Evolutionary conservation across 2,888 invertebrate genomes (phyloP).

Genomic region (Coremacera marginata): DNA sequence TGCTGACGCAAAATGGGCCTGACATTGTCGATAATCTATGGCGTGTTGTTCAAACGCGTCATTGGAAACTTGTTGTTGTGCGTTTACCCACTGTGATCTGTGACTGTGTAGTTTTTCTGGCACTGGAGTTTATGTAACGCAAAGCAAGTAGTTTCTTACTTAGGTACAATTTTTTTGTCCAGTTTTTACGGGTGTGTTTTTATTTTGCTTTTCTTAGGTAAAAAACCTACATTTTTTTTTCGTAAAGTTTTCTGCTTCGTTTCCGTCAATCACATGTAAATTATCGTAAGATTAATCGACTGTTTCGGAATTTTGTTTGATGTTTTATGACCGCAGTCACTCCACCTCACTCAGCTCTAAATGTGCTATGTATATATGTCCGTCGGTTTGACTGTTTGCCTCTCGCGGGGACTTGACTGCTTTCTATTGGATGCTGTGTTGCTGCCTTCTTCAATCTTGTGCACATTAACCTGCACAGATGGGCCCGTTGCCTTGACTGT

Average conservation of each 20-base stretch:
- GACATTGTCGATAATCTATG: constrained; percentile 14
- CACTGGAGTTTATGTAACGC: constrained; percentile 37
- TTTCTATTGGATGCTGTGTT: constrained; percentile 41
- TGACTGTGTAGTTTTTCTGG: constrained; percentile 29
- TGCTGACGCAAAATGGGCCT: background rate
- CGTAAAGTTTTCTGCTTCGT: constrained; percentile 57
- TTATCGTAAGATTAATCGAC: constrained; percentile 67
- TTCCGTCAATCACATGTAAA: constrained; percentile 67
- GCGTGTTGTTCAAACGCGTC: constrained; percentile 6
- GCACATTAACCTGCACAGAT: constrained; percentile 27
- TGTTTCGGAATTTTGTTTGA: constrained; percentile 66
- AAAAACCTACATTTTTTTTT: background rate
- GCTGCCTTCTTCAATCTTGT: constrained; percentile 12
- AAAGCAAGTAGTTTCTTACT: background rate
- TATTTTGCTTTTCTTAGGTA: background rate
- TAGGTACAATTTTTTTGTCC: constrained; percentile 1
- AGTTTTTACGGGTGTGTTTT: background rate
- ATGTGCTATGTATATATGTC: background rate
- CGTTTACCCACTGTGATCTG: constrained; percentile 35
- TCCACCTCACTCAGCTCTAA: constrained; percentile 27
- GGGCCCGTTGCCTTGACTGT: constrained; percentile 37
- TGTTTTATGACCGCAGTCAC: constrained; percentile 60
- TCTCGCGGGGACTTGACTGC: constrained; percentile 17
- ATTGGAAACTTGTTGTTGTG: background rate
- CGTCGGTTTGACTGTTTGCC: background rate